Base-by-base conservation (phyloP, 2,797 vertebrate genomes). In the Channa striata region DNA sequence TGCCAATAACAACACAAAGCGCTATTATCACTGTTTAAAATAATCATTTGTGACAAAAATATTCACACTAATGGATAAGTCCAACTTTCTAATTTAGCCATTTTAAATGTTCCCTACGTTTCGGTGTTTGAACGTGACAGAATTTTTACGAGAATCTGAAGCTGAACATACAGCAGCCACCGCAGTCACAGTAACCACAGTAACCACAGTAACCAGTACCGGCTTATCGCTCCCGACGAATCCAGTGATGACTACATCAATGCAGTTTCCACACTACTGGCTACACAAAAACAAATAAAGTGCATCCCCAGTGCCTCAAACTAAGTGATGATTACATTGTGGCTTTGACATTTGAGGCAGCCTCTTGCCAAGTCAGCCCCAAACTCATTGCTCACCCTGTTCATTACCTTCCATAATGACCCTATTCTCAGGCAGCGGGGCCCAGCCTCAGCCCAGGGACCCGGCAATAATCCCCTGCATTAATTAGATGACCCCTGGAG, bases 401-500 rank as follows among this genome's bases (percentile, higher is more conserved):
- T 92, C 86, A 92, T 90, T 89, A 88, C 74, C 83, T 87, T 69
- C 83, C 76, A 68, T 84, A 87, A 92, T 90, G 89, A 89, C 84
- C 82, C 84, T 65, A 82, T 89, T 86, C 84, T 74, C 71, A 80
- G 75, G 77, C 73, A 72, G 81, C 72, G 54, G 78, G 74, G 74
- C 80, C 84, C 63, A 71, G 77, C 58, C 69, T 84, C 71, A 56
- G 87, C 71, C 78, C 75, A 81, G 79, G 79, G 87, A 86, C 89
- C 86, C 85, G 6, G 82, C 77, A 89, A 78, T 82, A 90, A 89
- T 92, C 86, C 77, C 78, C 76, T 48, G 77, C 84, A 88, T 90
- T 92, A 93, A 93, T 93, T 89, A 90, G 86, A 90, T 90, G 82
- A 83, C 83, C 87, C 81, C 77, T 23, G 12, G 85, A 88, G 87